Conservation (phyloP, 2,888 invertebrate genomes). For the Athalia cordata region DNA sequence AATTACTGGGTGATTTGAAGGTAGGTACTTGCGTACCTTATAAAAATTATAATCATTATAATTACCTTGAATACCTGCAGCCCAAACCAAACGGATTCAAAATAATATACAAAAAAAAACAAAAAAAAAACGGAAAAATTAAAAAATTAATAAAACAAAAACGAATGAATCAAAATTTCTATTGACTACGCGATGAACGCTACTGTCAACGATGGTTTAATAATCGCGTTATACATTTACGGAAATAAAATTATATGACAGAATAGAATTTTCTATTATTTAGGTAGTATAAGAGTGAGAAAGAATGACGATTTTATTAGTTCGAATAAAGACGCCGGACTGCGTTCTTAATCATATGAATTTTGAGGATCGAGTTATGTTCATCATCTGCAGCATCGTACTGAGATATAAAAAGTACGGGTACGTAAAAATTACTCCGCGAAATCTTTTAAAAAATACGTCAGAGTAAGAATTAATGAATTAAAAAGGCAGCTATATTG, state of each 20-base stretch:
- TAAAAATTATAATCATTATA: slow-evolving; percentile 17
- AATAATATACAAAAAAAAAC: too few relatives aligned
- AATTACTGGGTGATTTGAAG: slow-evolving; percentile 23
- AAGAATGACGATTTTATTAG: background rate
- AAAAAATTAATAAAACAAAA: slow-evolving; percentile 30
- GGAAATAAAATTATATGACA: slow-evolving; percentile 10
- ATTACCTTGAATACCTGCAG: slow-evolving; percentile 21
- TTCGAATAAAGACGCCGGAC: slow-evolving; percentile 11
- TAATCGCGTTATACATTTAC: background rate
- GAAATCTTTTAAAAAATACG: slow-evolving; percentile 1
- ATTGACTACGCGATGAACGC: slow-evolving; percentile 31
- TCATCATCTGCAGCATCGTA: background rate
- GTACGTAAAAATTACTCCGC: background rate
- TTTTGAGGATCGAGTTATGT: background rate
- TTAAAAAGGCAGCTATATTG: background rate
- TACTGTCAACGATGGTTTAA: background rate
- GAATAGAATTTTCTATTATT: background rate
- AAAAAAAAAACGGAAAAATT: background rate
- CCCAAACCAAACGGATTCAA: slow-evolving; percentile 7
- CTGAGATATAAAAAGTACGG: background rate
- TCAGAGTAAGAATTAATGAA: background rate
- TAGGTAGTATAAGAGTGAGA: background rate
- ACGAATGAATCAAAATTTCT: slow-evolving; percentile 38
- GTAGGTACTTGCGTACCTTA: slow-evolving; percentile 38
- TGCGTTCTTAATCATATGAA: slow-evolving; percentile 4